Base-by-base conservation (phyloP, 1,140 invertebrate species). In the Pogonus chalceus region DNA sequence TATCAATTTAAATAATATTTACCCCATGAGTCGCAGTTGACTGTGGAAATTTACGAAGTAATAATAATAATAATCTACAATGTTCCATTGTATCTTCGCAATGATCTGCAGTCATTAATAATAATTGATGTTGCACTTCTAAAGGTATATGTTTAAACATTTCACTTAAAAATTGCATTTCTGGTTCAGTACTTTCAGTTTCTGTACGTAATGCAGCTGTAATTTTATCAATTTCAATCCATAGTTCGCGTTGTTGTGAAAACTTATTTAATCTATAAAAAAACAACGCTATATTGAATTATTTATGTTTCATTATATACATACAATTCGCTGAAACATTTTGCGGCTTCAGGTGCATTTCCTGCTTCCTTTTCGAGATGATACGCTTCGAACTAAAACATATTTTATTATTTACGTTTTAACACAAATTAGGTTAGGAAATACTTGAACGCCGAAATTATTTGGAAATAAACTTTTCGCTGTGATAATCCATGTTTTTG, bases 401-500 rank as follows among this genome's bases (percentile, higher is more conserved):
- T 50, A 63, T 59, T 57, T 23, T 53, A n/a, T 49, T 51, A 47
- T 24, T 22, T 35, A 52, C 47, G 43, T 23, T 52, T 12, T 46
- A 48, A 37, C 14, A n/a, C 14, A 18, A 16, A 23, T 49, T 23
- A 23, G 23, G 52, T 43, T 39, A 50, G 46, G 39, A 23, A 12
- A 21, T 65, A 85, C 88, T 71, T 92, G 88, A 43, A 93, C 83
- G 62, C 81, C 82, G 63, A 90, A 90, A 66, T 89, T 90, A 24
- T 84, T 79, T 0, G 90, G 89, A 76, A 85, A 91, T 54, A 93
- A 75, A 7, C 86, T 88, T 78, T 87, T 89, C 0, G 90, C 90
- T 7, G 88, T 92, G n/a, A 93, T 79, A 72, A 92, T 82, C 90
- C 90, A 93, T 20, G 89, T 85, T 77, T 92, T 92, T 1, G 89